phyloP scores from a whole-genome alignment of 2,797 vertebrate species.

The Anguilla megastoma region DNA sequence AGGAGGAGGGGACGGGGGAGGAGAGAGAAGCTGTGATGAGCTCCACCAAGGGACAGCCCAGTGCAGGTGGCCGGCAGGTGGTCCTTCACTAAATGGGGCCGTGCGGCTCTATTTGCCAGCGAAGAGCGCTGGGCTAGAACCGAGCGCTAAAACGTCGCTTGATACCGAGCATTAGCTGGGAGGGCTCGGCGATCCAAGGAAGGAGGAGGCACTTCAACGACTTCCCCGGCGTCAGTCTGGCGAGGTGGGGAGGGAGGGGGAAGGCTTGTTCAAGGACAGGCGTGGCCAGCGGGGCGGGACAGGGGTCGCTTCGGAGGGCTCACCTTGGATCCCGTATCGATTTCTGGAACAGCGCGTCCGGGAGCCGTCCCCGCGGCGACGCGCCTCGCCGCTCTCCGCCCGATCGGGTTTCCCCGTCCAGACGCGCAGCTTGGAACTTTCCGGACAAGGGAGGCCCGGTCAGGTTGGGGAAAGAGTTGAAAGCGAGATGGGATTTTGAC shows the following conservation, averaged over 20 bases:
- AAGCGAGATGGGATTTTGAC: slow-evolving; percentile 27
- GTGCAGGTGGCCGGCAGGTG: slow-evolving; percentile 67
- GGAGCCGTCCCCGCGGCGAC: slow-evolving; percentile 66
- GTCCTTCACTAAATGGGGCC: slow-evolving; percentile 75
- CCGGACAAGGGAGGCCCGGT: slow-evolving; percentile 65
- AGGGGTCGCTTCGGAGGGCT: slow-evolving; percentile 54
- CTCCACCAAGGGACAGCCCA: slow-evolving; percentile 68
- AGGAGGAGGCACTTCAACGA: slow-evolving; percentile 33
- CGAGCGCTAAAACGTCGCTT: slow-evolving; percentile 55
- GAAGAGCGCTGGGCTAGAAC: slow-evolving; percentile 66
- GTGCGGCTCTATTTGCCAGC: slow-evolving; percentile 71
- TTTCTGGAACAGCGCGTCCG: slow-evolving; percentile 66
- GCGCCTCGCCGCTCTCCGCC: slow-evolving; percentile 56
- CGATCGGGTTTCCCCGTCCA: slow-evolving; percentile 70
- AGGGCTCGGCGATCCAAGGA: slow-evolving; percentile 31
- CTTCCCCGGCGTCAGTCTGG: slow-evolving; percentile 74
- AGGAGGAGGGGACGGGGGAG: slow-evolving; percentile 22
- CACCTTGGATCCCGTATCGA: slow-evolving; percentile 78
- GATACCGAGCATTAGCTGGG: slow-evolving; percentile 50
- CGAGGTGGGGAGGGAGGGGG: slow-evolving; percentile 59
- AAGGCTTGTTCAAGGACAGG: too few relatives aligned
- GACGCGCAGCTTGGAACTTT: slow-evolving; percentile 55
- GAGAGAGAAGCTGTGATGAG: slow-evolving; percentile 67
- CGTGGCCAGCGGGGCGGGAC: too few relatives aligned
- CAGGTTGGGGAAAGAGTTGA: slow-evolving; percentile 65